phyloP scores from a whole-genome alignment of 2,888 invertebrate species.

The Hirudinaria manillensis region DNA sequence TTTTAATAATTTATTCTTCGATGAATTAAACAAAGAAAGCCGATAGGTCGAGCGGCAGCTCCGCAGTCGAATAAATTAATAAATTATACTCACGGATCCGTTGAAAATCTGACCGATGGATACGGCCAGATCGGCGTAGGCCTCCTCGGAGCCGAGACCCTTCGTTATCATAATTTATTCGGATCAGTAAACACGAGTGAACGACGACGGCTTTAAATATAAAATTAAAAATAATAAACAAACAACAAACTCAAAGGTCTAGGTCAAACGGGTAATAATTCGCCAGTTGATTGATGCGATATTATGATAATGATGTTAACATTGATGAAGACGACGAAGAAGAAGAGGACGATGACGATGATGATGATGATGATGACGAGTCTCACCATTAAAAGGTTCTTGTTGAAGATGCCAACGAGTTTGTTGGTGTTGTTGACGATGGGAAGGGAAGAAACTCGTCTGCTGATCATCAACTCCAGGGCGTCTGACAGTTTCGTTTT shows the following conservation, averaged over 20 bases:
- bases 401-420: slow-evolving; percentile 31
- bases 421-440: slow-evolving; percentile 24
- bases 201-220: neutral
- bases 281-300: no score
- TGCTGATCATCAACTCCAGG: slow-evolving; percentile 31
- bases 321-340: neutral
- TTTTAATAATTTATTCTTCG: neutral
- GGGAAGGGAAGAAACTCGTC: slow-evolving; percentile 31
- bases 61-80: no score
- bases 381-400: slow-evolving; percentile 31
- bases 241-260: neutral
- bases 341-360: neutral
- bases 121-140: slow-evolving; percentile 17
- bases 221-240: neutral
- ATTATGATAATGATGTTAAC: slow-evolving; percentile 7
- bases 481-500: slow-evolving; percentile 26
- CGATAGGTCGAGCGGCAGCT: no score
- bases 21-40: neutral
- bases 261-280: neutral
- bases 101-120: slow-evolving; percentile 14
- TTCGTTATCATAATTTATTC: slow-evolving; percentile 6
- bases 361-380: neutral
- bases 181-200: neutral
- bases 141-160: slow-evolving; percentile 23
- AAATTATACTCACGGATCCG: neutral